phyloP scores from a whole-genome alignment of 2,888 invertebrate genomes.

The Hylaea fasciaria region DNA sequence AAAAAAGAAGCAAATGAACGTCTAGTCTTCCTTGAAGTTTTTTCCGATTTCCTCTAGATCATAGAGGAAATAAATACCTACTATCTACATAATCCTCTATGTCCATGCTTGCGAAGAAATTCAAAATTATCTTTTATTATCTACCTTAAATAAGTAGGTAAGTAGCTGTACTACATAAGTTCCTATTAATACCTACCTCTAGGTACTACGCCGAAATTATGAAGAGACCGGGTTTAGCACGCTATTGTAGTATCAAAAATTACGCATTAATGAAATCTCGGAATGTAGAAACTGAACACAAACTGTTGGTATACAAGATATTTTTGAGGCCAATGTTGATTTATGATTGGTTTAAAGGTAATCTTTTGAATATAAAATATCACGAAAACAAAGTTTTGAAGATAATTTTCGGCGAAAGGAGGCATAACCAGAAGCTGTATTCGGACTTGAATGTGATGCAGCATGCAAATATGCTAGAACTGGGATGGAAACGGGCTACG shows the following conservation, averaged over 20 bases:
- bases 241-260: slow-evolving; percentile 44
- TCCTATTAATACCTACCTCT: no score
- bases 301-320: slow-evolving; percentile 59
- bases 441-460: slow-evolving; percentile 54
- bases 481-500: slow-evolving; percentile 52
- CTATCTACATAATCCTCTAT: no score
- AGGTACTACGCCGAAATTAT: no score
- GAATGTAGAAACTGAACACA: slow-evolving; percentile 44
- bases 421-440: slow-evolving; percentile 13
- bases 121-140: no score
- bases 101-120: no score
- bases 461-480: slow-evolving; percentile 54
- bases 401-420: slow-evolving; percentile 48
- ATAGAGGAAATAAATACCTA: no score
- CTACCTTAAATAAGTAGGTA: no score
- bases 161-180: no score
- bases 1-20: no score
- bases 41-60: no score
- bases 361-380: slow-evolving; percentile 39
- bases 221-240: slow-evolving; percentile 7
- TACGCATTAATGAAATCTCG: slow-evolving; percentile 43
- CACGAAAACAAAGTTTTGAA: slow-evolving; percentile 55
- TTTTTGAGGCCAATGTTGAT: slow-evolving; percentile 62
- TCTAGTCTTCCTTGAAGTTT: no score
- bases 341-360: slow-evolving; percentile 53